A percentile compares a stretch with the other conserved stretches of the same genome.
These are phyloP conservation scores for Pseudochirops cupreus DNA, from an alignment of 2,797 vertebrate genomes.

Conservation along the genomic window DNA sequence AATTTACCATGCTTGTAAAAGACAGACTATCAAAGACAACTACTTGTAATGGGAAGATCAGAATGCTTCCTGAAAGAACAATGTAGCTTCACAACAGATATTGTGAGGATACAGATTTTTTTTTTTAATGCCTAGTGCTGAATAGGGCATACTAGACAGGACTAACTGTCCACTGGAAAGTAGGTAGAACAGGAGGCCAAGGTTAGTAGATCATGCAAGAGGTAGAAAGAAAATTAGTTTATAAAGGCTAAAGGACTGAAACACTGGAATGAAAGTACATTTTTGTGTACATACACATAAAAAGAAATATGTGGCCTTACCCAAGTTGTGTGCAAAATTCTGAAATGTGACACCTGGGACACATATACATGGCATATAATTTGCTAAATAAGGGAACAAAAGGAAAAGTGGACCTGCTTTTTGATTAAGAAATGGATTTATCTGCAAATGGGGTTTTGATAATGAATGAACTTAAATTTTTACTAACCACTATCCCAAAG, in stretches of 20 bases:
- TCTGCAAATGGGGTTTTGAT: not conserved
- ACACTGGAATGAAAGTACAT: not conserved
- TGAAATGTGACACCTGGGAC: not conserved
- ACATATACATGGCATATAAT: not conserved
- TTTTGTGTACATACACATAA: not conserved
- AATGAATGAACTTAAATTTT: not conserved
- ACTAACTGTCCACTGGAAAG: not conserved
- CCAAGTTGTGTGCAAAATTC: not conserved
- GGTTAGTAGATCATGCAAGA: not conserved
- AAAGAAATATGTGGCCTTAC: not conserved
- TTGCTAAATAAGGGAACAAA: not conserved
- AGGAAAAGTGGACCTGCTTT: not conserved
- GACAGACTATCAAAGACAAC: slow-evolving; percentile 46
- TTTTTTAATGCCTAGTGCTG: not conserved
- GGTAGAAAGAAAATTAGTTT: not conserved
- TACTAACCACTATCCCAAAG: slow-evolving; percentile 10
- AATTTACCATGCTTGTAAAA: slow-evolving; percentile 59
- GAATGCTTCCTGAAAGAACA: not conserved
- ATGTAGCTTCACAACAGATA: not conserved
- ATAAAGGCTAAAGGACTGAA: not conserved
- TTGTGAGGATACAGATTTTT: not conserved
- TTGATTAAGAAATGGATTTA: not conserved
- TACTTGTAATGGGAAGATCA: slow-evolving; percentile 24
- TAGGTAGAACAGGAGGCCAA: not conserved
- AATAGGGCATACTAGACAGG: not conserved